These are phyloP conservation scores for Okapia johnstoni DNA, from an alignment of 2,113 vertebrate genomes.

Conservation along the genomic window DNA sequence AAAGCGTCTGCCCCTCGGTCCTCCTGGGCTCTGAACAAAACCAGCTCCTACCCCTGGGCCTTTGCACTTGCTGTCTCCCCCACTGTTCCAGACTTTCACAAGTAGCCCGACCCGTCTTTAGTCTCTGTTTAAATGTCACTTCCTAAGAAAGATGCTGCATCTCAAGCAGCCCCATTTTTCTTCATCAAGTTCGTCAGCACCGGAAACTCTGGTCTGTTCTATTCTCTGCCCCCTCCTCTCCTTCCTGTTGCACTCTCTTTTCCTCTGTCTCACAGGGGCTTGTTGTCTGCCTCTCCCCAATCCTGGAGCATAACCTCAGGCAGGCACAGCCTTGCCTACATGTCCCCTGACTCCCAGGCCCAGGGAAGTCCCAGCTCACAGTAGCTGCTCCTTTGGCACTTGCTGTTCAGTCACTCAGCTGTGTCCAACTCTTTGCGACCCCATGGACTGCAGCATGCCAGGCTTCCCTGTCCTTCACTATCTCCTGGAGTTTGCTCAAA, in stretches of 20 bases:
- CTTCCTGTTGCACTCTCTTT: fast-evolving
- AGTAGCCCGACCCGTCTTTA: neutral
- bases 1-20: fast-evolving
- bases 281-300: too few species aligned
- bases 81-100: neutral
- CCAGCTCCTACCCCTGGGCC: neutral
- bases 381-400: fast-evolving
- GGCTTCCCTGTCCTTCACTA: neutral
- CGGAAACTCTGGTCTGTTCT: neutral
- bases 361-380: fast-evolving
- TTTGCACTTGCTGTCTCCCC: neutral
- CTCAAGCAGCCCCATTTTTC: neutral
- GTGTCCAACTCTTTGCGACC: neutral
- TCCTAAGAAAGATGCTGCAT: neutral
- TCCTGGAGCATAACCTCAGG: fast-evolving
- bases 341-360: neutral
- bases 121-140: neutral
- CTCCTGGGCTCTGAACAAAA: too few species aligned
- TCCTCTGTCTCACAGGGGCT: too few species aligned
- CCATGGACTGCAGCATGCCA: fast-evolving
- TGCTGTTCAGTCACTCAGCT: neutral
- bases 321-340: neutral
- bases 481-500: neutral
- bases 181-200: fast-evolving
- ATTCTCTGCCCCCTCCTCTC: fast-evolving